phyloP scores from a whole-genome alignment of 2,113 vertebrate genomes.

The Dinomys branickii region DNA sequence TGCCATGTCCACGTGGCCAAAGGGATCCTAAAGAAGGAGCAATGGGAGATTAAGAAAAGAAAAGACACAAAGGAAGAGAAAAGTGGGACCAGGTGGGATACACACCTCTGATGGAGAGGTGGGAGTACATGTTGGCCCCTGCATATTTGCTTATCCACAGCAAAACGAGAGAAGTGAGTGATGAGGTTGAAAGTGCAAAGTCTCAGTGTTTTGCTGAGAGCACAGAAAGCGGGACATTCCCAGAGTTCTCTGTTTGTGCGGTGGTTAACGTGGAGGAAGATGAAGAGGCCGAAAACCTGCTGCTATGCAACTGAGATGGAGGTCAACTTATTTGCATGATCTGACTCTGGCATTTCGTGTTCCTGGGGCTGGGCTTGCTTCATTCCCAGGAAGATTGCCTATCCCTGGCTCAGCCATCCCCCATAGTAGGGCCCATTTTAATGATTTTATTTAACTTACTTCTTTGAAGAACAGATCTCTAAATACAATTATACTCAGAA shows the following conservation, averaged over 20 bases:
- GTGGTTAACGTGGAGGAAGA: too few relatives aligned
- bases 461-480: neutral
- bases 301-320: too few relatives aligned
- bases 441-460: neutral
- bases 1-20: neutral
- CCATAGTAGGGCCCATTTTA: too few relatives aligned
- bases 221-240: too few relatives aligned
- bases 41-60: neutral
- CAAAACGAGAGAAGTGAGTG: too few relatives aligned
- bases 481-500: neutral
- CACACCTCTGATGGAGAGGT: too few relatives aligned
- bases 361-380: neutral
- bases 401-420: neutral
- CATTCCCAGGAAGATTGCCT: neutral
- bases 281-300: too few relatives aligned
- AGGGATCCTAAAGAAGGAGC: neutral
- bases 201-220: too few relatives aligned
- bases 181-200: too few relatives aligned
- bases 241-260: too few relatives aligned
- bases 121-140: too few relatives aligned
- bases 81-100: neutral
- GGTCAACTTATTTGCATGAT: neutral
- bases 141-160: too few relatives aligned
- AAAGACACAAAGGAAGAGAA: neutral
- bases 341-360: neutral